Percentiles rank a stretch among this genome's conserved stretches.
Conservation (phyloP, 2,888 invertebrate species). For the Antheraea yamamai region DNA sequence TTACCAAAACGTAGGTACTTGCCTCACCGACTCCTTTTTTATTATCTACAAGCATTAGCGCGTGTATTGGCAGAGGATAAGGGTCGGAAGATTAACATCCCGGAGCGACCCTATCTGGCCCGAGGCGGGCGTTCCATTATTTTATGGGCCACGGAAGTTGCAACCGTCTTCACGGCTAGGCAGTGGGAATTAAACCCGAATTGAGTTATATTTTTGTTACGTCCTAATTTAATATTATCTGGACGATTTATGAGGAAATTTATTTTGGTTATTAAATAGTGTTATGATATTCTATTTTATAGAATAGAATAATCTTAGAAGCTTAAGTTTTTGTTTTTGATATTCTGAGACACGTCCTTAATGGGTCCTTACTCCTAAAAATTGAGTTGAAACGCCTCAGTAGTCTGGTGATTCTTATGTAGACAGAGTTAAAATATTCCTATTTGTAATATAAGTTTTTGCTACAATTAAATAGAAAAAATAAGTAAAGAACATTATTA, state of each 20-base stretch:
- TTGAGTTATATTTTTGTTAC: conserved; percentile 12
- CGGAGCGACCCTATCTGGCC: conserved; percentile 29
- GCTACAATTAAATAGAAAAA: too few species aligned
- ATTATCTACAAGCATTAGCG: conserved; percentile 23
- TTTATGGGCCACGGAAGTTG: conserved; percentile 23
- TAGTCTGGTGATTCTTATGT: too few species aligned
- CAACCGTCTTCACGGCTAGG: conserved; percentile 5
- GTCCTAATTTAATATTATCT: not conserved
- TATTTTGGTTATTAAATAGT: not conserved
- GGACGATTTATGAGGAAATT: not conserved
- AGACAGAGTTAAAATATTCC: too few species aligned
- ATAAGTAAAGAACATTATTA: too few species aligned
- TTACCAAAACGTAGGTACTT: not conserved
- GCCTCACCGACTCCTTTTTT: conserved; percentile 16
- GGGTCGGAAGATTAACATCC: conserved; percentile 34
- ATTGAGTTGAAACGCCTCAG: too few species aligned
- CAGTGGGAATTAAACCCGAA: conserved; percentile 6
- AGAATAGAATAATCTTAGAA: too few species aligned
- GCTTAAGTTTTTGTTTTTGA: not conserved
- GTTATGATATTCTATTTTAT: too few species aligned
- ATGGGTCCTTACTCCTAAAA: too few species aligned
- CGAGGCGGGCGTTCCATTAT: conserved; percentile 27
- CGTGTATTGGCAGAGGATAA: conserved; percentile 24
- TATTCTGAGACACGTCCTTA: not conserved
- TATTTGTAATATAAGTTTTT: too few species aligned